phyloP scores from a whole-genome alignment of 35 echinoderm and acorn worm species.

The Diadema setosum region DNA sequence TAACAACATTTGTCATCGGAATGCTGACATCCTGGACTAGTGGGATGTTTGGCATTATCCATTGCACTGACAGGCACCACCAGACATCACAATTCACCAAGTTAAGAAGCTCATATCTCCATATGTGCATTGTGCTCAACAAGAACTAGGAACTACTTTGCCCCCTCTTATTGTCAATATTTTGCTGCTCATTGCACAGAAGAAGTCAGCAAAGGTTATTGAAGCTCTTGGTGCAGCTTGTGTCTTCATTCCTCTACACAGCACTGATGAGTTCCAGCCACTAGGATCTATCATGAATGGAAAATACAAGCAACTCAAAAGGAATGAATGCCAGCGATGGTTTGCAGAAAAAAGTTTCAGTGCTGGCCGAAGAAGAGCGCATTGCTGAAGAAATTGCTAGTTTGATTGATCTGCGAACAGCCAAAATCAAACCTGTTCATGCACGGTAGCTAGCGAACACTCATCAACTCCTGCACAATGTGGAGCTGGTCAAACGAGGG shows the following conservation, averaged over 20 bases:
- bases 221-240: background rate
- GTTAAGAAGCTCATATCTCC: slow-evolving; percentile 21
- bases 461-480: background rate
- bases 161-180: slow-evolving; percentile 27
- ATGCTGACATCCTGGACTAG: slow-evolving; percentile 25
- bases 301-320: slow-evolving; percentile 9
- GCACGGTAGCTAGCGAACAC: background rate
- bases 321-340: slow-evolving; percentile 16
- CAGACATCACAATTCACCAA: background rate
- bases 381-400: background rate
- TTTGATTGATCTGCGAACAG: slow-evolving; percentile 9
- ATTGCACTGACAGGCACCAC: slow-evolving; percentile 22
- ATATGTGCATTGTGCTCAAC: background rate
- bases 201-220: background rate
- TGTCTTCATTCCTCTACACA: slow-evolving; percentile 20
- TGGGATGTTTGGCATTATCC: slow-evolving; percentile 49
- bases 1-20: slow-evolving; percentile 25
- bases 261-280: slow-evolving; percentile 37
- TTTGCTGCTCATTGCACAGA: slow-evolving; percentile 28
- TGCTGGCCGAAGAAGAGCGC: background rate
- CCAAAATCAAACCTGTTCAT: background rate
- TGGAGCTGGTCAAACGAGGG: background rate
- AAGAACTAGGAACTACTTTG: background rate
- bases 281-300: slow-evolving; percentile 1
- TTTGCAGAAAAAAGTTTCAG: background rate